phyloP scores from a whole-genome alignment of 1,140 invertebrate genomes.

The Holcopasites calliopsidis region DNA sequence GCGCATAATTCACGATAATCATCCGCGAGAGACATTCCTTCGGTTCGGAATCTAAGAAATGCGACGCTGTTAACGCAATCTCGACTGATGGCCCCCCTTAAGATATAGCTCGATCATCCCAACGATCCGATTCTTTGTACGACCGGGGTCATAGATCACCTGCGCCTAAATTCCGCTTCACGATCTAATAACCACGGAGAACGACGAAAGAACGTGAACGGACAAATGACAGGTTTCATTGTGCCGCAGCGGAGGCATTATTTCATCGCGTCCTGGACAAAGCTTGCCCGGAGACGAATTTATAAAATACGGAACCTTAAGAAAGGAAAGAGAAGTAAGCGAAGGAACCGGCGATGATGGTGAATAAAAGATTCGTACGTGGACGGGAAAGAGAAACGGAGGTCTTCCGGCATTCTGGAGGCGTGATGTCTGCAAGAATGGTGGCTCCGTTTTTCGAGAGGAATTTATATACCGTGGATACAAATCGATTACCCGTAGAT shows the following conservation, averaged over 20 bases:
- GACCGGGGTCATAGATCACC: slow-evolving; percentile 15
- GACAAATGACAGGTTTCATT: slow-evolving; percentile 46
- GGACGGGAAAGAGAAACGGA: background rate
- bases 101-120: slow-evolving; percentile 4
- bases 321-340: background rate
- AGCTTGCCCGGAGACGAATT: slow-evolving; percentile 1
- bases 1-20: slow-evolving; percentile 14
- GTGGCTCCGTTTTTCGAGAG: slow-evolving; percentile 19
- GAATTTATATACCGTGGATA: slow-evolving; percentile 52
- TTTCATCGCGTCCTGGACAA: background rate
- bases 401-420: slow-evolving; percentile 10
- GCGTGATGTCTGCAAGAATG: slow-evolving; percentile 6
- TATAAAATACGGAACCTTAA: background rate
- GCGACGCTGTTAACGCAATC: background rate
- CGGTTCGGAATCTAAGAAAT: slow-evolving; percentile 7
- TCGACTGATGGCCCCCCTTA: background rate
- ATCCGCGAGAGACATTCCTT: background rate
- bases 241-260: background rate
- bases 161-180: slow-evolving; percentile 8
- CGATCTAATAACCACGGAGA: slow-evolving; percentile 44
- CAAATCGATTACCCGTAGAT: slow-evolving; percentile 63
- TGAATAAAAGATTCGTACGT: background rate
- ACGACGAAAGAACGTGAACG: slow-evolving; percentile 15
- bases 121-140: slow-evolving; percentile 27
- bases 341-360: background rate